Percentiles rank a stretch among this genome's conserved stretches.
Evolutionary conservation across 2,113 vertebrate genomes (phyloP).

Genomic region (Alligator mississippiensis): DNA sequence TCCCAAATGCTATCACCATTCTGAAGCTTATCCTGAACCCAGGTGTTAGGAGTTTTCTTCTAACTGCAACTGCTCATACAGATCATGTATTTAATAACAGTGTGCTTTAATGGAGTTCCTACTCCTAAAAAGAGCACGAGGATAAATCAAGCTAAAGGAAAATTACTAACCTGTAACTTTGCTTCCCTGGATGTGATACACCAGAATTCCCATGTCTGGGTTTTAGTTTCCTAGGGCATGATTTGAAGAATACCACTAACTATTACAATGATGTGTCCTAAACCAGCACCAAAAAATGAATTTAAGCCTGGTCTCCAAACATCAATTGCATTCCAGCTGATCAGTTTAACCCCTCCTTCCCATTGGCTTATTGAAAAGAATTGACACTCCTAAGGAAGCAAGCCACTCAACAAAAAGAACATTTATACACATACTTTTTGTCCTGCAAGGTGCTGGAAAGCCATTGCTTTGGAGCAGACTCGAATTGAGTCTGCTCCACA

Average conservation of each 20-base stretch:
- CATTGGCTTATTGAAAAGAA: neutral
- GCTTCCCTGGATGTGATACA: neutral
- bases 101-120: neutral
- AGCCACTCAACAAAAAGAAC: neutral
- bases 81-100: neutral
- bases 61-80: neutral
- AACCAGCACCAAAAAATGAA: neutral
- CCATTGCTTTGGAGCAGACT: too few relatives aligned
- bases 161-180: neutral
- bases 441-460: too few relatives aligned
- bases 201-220: neutral
- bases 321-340: neutral
- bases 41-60: neutral
- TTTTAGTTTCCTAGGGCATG: neutral
- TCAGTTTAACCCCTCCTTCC: neutral
- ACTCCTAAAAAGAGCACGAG: neutral
- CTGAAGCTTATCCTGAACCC: neutral
- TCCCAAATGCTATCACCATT: neutral
- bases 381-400: neutral
- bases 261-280: neutral
- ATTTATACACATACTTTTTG: neutral
- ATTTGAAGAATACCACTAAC: rapidly evolving
- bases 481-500: too few relatives aligned
- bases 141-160: neutral
- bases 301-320: neutral